Conservation (phyloP, 92 coral and sea anemone species). For the Pocillopora grandis region DNA sequence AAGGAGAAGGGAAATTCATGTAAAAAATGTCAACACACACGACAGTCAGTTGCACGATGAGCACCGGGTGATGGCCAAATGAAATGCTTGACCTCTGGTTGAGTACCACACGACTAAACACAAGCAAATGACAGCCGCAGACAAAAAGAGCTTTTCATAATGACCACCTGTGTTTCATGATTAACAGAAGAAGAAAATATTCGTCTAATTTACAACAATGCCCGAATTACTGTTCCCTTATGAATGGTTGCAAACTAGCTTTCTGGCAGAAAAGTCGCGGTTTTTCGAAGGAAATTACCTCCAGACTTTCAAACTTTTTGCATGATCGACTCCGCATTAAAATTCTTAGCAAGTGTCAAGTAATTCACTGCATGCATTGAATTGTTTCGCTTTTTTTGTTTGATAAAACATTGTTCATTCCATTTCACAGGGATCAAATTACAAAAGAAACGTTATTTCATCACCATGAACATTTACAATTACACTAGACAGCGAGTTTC, state of each 20-base stretch:
- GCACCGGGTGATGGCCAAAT: constrained; percentile 14
- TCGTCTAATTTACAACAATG: constrained; percentile 21
- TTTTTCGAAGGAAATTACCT: neutral
- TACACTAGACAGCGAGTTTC: neutral
- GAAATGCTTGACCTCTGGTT: constrained; percentile 45
- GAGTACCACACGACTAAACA: constrained; percentile 35
- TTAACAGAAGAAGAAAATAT: constrained; percentile 18
- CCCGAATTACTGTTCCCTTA: constrained; percentile 6
- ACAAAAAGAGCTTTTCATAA: constrained; percentile 28
- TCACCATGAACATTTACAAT: neutral
- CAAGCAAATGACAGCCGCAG: constrained; percentile 33
- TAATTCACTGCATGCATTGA: constrained; percentile 25
- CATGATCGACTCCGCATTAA: constrained; percentile 30
- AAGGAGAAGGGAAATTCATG: constrained; percentile 24
- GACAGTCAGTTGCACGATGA: neutral
- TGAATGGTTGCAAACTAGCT: constrained; percentile 8
- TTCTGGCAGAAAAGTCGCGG: constrained; percentile 4
- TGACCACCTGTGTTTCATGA: constrained; percentile 45
- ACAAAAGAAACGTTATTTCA: constrained; percentile 14
- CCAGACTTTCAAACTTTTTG: constrained; percentile 39
- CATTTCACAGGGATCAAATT: constrained; percentile 15
- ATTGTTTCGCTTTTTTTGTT: constrained; percentile 35
- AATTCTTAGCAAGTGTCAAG: constrained; percentile 50
- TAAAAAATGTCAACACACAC: neutral
- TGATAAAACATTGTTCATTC: constrained; percentile 32